Evolutionary conservation across 2,888 invertebrate species (phyloP), one percentile per base, ranked within the genome.

Genomic region (Drosophila anomelani): DNA sequence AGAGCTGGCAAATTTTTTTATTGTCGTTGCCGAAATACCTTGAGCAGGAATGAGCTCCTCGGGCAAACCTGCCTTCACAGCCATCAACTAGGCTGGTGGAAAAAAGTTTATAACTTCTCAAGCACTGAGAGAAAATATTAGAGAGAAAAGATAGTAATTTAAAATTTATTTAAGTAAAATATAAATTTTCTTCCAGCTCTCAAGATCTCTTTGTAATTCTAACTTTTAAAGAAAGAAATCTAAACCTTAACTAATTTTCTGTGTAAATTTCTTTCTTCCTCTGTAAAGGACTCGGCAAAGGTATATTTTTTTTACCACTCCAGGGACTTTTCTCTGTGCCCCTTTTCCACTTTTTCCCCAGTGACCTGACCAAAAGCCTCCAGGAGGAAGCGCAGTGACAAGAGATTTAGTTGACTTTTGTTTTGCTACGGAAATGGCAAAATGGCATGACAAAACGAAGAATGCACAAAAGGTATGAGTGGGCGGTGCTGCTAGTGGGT

Each of bases 401-500:
- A 69, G 78, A 77, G 77, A 77, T 78, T 77, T 77, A 78, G 75
- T 77, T 77, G 77, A 77, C 77, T 77, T 77, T 77, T 78, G 77
- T 77, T 77, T 78, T 57, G 77, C 67, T 61, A 70, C 77, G 77
- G 77, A 77, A 77, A 77, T 77, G 78, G 75, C 75, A 74, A 78
- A 77, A 78, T 77, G 78, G 78, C 77, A 77, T 77, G 77, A 78
- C 78, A 77, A 78, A 77, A 77, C 78, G 68, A 49, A 46, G 54
- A 76, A 76, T 75, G 76, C 76, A 70, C 70, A 61, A 74, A 75
- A 75, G 76, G 75, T 58, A 73, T 56, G 54, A 49, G 71, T 20
- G 44, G 68, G 68, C 36, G 58, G 26, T 39, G 20, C 23, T 4
- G n/a, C n/a, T n/a, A 41, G 36, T 39, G 54, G 53, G 26, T 7